Conservation (phyloP, 2,888 invertebrate genomes). For the Glyphotaelius pellucidus region DNA sequence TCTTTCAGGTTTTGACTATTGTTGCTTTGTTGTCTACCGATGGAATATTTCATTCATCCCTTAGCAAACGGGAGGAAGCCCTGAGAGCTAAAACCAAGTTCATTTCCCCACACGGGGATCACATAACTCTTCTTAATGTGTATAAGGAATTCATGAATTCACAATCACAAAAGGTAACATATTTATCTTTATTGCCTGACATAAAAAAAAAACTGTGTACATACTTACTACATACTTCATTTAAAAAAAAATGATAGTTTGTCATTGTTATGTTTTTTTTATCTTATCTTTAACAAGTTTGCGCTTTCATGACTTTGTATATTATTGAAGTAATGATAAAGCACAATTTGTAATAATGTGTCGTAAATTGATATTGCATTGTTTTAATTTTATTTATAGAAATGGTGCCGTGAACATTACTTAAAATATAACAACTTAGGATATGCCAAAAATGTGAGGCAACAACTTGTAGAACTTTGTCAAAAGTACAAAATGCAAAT, state of each 20-base stretch:
- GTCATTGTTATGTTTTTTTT: background rate
- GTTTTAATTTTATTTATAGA: slow-evolving; percentile 71
- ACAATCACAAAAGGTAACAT: slow-evolving; percentile 80
- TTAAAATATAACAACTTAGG: slow-evolving; percentile 89
- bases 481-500: slow-evolving; percentile 79
- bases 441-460: slow-evolving; percentile 88
- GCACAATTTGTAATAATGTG: background rate
- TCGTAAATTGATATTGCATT: background rate
- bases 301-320: background rate
- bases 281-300: background rate
- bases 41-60: slow-evolving; percentile 86
- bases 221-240: slow-evolving; percentile 62
- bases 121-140: slow-evolving; percentile 93
- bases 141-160: slow-evolving; percentile 87
- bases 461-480: slow-evolving; percentile 87
- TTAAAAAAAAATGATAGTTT: slow-evolving; percentile 78
- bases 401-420: slow-evolving; percentile 94
- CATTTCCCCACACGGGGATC: slow-evolving; percentile 92
- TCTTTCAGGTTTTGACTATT: slow-evolving; percentile 84
- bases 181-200: slow-evolving; percentile 21
- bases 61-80: slow-evolving; percentile 87
- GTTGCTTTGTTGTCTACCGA: slow-evolving; percentile 94
- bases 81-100: slow-evolving; percentile 87
- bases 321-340: background rate
- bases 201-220: background rate